phyloP scores from a whole-genome alignment of 2,888 invertebrate genomes.

The Sycophila texana region DNA sequence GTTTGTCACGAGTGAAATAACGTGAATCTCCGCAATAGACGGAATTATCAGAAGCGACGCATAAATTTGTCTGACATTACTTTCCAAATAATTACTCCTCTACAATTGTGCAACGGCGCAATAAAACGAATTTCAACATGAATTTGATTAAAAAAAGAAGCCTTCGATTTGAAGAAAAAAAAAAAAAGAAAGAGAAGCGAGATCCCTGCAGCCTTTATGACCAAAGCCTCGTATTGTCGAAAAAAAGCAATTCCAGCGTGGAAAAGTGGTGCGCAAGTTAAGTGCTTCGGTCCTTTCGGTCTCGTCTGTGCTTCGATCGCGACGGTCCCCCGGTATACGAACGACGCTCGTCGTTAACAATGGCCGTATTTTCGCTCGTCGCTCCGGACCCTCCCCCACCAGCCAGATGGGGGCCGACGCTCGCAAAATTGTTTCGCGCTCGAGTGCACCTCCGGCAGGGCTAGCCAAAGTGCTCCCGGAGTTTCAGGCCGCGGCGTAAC shows the following conservation, averaged over 20 bases:
- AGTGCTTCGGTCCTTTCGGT: constrained; percentile 26
- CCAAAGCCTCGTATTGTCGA: not conserved
- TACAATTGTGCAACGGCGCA: not conserved
- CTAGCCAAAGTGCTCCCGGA: constrained; percentile 35
- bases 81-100: too few relatives aligned
- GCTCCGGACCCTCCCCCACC: too few relatives aligned
- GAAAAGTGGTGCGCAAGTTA: constrained; percentile 30
- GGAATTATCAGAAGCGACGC: too few relatives aligned
- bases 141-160: not conserved
- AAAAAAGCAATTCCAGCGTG: constrained; percentile 32
- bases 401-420: constrained; percentile 47
- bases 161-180: not conserved
- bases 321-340: constrained; percentile 28
- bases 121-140: not conserved
- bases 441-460: constrained; percentile 17
- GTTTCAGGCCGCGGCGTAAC: constrained; percentile 41
- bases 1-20: too few relatives aligned
- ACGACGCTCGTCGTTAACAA: constrained; percentile 50
- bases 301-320: not conserved
- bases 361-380: constrained; percentile 47
- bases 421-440: constrained; percentile 52
- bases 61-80: too few relatives aligned
- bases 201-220: not conserved
- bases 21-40: too few relatives aligned
- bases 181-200: not conserved